Base-by-base conservation (phyloP, 2,888 invertebrate genomes). In the Cordilura impudica region DNA sequence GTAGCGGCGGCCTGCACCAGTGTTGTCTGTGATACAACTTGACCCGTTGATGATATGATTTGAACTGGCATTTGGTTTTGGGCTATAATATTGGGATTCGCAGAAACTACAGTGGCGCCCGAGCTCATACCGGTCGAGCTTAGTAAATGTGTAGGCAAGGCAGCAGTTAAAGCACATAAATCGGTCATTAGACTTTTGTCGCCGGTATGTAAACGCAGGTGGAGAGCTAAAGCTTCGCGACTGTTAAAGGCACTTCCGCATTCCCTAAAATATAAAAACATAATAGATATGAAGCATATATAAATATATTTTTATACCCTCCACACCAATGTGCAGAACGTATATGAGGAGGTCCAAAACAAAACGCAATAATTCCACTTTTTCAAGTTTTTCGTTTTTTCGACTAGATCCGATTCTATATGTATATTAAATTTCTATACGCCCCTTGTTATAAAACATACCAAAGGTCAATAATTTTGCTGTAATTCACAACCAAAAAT, bases 111-210 rank as follows among this genome's bases (percentile, higher is more conserved):
- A 6, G 89, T 87, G 65, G 85, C 82, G 83, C 89, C 89, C 66
- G 89, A 88, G 85, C 89, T 89, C 23, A 90, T 82, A 83, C 87
- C 86, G 26, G 88, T 85, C 45, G 89, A 88, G 83, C 88, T 90
- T 69, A 92, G 91, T 75, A 93, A 93, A 81, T 93, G 93, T 35
- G 93, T 93, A 73, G 94, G 94, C 87, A 95, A 91, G 82, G 95
- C 94, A 75, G 95, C 94, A 31, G 95, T 95, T 84, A 95, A 91
- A 84, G 95, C 94, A 89, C 95, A 95, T 87, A 95, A 91, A 90
- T 95, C 95, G 75, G 94, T 95, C 83, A 95, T 94, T 84, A 95
- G 92, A 82, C 94, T 94, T 86, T 95, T 93, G 89, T 95, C 95
- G 81, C 95, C 95, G 71, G 95, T 93, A 89, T 95, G 95, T 86